These are phyloP conservation scores for Sesamia nonagrioides DNA, from an alignment of 1,140 invertebrate genomes.

Conservation along the genomic window DNA sequence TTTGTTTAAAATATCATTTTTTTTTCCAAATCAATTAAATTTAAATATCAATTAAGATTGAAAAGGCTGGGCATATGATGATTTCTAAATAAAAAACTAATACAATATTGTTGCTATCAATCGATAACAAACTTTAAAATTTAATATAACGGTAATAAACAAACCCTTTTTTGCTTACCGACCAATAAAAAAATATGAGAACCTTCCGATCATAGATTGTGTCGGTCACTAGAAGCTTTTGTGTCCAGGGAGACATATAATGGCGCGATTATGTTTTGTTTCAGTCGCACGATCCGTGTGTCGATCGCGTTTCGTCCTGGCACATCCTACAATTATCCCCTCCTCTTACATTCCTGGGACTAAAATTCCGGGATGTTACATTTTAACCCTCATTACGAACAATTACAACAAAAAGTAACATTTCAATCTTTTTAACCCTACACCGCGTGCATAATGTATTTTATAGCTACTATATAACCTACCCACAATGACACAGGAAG, in stretches of 20 bases:
- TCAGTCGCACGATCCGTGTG: not conserved
- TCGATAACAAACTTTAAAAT: too few species aligned
- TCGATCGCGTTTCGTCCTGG: not conserved
- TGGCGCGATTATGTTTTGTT: not conserved
- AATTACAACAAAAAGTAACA: constrained; percentile 38
- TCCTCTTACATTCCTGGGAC: not conserved
- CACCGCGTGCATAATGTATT: constrained; percentile 41
- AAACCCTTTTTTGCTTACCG: not conserved
- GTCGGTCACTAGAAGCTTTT: too few species aligned
- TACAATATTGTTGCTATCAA: too few species aligned
- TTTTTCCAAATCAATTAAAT: too few species aligned
- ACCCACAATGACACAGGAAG: constrained; percentile 39
- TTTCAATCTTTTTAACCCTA: constrained; percentile 46
- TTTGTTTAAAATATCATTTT: too few species aligned
- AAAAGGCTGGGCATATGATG: too few species aligned
- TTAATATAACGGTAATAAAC: not conserved
- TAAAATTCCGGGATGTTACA: constrained; percentile 24
- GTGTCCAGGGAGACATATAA: not conserved
- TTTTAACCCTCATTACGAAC: constrained; percentile 35
- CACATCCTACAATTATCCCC: not conserved
- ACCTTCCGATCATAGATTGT: not conserved
- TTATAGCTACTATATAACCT: constrained; percentile 40
- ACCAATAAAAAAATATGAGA: not conserved
- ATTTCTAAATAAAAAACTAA: too few species aligned
- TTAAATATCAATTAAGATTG: too few species aligned